Conservation (phyloP, 2,113 vertebrate genomes). For the Ptilorrhoa leucosticta region DNA sequence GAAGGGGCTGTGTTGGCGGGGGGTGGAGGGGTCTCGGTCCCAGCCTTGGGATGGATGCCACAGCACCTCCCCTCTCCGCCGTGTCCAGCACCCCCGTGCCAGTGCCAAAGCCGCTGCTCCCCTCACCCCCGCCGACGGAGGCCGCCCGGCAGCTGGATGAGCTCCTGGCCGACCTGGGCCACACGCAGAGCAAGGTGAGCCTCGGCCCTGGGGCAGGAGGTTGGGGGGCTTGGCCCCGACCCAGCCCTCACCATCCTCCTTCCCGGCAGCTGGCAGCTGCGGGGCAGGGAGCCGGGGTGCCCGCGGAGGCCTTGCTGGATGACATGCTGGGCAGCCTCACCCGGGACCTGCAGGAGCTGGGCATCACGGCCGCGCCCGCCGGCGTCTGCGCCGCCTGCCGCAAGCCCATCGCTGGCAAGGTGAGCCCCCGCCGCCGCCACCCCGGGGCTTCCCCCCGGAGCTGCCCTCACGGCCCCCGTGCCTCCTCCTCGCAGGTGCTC, state of each 20-base stretch:
- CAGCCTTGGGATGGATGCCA: fast-evolving
- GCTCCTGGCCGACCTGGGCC: conserved; percentile 62
- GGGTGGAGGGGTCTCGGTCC: background rate
- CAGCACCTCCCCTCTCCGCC: background rate
- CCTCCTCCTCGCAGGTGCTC: conserved; percentile 70
- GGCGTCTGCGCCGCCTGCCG: conserved; percentile 81
- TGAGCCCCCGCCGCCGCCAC: background rate
- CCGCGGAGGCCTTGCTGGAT: conserved; percentile 66
- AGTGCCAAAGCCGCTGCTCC: background rate
- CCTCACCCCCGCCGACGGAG: background rate
- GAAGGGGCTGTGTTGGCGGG: background rate
- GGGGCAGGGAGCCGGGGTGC: background rate
- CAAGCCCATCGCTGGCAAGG: conserved; percentile 87
- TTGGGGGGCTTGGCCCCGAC: fast-evolving
- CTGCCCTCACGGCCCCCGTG: fast-evolving
- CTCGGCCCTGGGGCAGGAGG: too few relatives aligned
- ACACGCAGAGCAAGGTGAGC: conserved; percentile 63
- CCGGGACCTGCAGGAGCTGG: conserved; percentile 85
- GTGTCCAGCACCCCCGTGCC: background rate
- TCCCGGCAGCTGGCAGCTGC: background rate
- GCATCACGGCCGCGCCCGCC: conserved; percentile 75
- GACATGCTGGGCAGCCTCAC: conserved; percentile 82
- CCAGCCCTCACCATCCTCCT: background rate
- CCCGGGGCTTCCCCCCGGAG: background rate
- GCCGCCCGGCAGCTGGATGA: conserved; percentile 67